phyloP scores from a whole-genome alignment of 2,888 invertebrate species.

The Cheilosia urbana region DNA sequence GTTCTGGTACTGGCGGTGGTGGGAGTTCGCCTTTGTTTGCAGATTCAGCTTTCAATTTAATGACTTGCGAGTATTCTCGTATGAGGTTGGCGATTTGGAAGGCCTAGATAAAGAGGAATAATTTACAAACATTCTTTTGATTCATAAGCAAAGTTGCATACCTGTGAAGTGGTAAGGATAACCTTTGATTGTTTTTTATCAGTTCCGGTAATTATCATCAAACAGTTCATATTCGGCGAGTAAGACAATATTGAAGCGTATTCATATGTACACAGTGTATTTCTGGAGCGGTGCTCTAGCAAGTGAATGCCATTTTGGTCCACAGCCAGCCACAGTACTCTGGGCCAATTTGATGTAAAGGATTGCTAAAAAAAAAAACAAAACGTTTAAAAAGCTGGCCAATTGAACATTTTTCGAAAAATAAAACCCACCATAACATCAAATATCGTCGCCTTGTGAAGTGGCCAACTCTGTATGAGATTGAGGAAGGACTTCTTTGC shows the following conservation, averaged over 20 bases:
- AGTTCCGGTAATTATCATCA: constrained; percentile 96
- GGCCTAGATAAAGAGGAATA: constrained; percentile 86
- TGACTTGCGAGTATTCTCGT: constrained; percentile 92
- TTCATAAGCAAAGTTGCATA: constrained; percentile 79
- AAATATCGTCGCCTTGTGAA: constrained; percentile 96
- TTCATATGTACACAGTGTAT: constrained; percentile 95
- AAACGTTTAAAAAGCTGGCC: background rate
- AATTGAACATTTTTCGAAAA: background rate
- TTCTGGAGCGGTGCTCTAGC: constrained; percentile 93
- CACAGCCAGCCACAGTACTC: constrained; percentile 95
- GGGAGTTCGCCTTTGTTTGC: constrained; percentile 73
- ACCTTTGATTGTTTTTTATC: constrained; percentile 97
- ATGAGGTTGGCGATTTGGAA: constrained; percentile 96
- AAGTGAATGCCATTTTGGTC: constrained; percentile 96
- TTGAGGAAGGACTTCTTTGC: constrained; percentile 97
- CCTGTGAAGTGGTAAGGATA: constrained; percentile 96
- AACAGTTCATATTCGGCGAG: constrained; percentile 95
- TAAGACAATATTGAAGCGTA: constrained; percentile 95
- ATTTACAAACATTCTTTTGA: background rate
- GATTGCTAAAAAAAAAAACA: constrained; percentile 89
- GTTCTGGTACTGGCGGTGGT: constrained; percentile 76
- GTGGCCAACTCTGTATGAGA: constrained; percentile 96
- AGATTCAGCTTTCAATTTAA: constrained; percentile 81
- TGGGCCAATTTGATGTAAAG: constrained; percentile 97
- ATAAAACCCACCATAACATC: constrained; percentile 92